Evolutionary conservation across 2,113 vertebrate species (phyloP).

Genomic region (Rhinolophus ferrumequinum): DNA sequence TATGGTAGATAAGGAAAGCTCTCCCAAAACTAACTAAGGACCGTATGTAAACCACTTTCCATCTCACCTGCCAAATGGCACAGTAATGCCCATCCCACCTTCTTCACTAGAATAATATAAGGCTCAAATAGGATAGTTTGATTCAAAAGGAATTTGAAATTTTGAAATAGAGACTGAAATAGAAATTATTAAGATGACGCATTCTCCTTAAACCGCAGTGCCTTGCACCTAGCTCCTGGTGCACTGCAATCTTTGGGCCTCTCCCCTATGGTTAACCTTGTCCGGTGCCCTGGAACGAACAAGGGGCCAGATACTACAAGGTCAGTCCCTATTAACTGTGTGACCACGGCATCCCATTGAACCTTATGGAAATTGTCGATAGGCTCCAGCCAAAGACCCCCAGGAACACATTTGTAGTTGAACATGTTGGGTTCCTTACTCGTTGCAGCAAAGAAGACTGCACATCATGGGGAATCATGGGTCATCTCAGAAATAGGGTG

Average conservation of each 20-base stretch:
- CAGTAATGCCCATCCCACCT: not conserved
- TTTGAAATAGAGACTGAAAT: conserved; percentile 4
- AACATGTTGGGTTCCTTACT: not conserved
- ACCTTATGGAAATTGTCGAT: not conserved
- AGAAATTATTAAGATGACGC: not conserved
- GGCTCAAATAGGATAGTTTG: not conserved
- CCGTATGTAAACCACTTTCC: not conserved
- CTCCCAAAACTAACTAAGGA: not conserved
- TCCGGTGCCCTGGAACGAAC: not conserved
- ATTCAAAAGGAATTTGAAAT: not conserved
- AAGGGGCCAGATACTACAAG: not conserved
- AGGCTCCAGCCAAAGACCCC: not conserved
- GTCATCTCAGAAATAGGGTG: not conserved
- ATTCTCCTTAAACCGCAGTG: not conserved
- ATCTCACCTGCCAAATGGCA: not conserved
- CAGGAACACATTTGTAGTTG: not conserved
- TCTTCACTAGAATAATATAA: not conserved
- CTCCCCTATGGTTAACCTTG: not conserved
- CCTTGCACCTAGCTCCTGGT: not conserved
- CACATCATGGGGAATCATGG: not conserved
- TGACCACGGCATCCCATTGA: not conserved
- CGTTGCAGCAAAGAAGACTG: not conserved
- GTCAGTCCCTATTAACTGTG: not conserved
- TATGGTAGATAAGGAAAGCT: not conserved
- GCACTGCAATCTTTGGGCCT: not conserved